Evolutionary conservation across 2,888 invertebrate genomes (phyloP).

Genomic region (Meghimatium bilineatum): DNA sequence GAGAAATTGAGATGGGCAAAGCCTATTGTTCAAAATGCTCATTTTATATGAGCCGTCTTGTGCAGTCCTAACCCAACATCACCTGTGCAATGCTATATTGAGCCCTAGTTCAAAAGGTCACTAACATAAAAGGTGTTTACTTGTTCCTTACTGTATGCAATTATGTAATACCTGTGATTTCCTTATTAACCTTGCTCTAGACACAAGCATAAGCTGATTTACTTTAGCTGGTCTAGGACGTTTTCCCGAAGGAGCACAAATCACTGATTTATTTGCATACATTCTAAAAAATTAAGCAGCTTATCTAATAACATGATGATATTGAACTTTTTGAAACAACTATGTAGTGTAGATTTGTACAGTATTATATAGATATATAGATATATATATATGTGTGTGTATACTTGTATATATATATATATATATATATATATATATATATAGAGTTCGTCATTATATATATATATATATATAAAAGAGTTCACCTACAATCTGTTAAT

Average conservation of each 20-base stretch:
- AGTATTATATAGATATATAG: neutral
- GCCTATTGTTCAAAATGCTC: constrained; percentile 93
- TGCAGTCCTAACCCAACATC: constrained; percentile 4
- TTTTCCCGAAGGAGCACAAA: neutral
- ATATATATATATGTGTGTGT: neutral
- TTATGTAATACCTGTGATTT: neutral
- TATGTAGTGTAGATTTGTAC: neutral
- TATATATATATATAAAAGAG: neutral
- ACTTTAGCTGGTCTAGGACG: neutral
- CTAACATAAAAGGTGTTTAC: neutral
- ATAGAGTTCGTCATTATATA: too few relatives aligned
- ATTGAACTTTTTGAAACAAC: neutral
- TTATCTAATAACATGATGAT: neutral
- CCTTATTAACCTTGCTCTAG: neutral
- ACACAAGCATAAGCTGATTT: neutral
- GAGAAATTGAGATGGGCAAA: constrained; percentile 86
- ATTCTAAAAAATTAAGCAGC: too few relatives aligned
- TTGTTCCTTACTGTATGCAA: neutral
- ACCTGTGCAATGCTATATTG: neutral
- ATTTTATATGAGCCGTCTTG: constrained; percentile 84
- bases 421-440: neutral
- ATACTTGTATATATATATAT: neutral
- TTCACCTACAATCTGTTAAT: neutral
- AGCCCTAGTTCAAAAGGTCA: constrained; percentile 2
- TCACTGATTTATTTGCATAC: too few relatives aligned